phyloP scores from a whole-genome alignment of 2,888 invertebrate species.

The Heliconius ethilla region DNA sequence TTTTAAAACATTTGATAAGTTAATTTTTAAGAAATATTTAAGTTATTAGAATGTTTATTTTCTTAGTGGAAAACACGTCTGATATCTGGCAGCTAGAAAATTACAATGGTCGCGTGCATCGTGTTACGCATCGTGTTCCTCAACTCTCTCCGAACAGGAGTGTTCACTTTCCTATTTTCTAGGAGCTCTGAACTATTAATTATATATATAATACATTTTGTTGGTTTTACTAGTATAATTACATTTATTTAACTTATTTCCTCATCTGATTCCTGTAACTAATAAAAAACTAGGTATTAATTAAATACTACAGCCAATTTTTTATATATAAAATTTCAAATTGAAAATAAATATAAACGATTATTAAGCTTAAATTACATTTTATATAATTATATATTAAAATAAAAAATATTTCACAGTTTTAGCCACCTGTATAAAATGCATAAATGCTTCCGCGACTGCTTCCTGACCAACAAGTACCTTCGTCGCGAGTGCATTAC shows the following conservation, averaged over 20 bases:
- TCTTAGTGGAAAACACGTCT: conserved; percentile 45
- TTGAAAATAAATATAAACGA: background rate
- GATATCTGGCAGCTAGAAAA: conserved; percentile 51
- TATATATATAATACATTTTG: conserved; percentile 11
- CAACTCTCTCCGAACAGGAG: conserved; percentile 58
- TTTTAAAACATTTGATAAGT: background rate
- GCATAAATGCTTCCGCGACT: conserved; percentile 43
- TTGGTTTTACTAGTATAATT: background rate
- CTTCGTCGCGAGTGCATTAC: conserved; percentile 23
- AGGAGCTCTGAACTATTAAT: conserved; percentile 28
- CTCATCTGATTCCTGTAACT: background rate
- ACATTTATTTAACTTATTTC: too few relatives aligned
- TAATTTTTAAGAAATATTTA: background rate
- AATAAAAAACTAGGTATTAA: background rate
- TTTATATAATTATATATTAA: background rate
- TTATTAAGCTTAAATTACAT: background rate
- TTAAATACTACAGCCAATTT: background rate
- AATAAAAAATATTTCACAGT: background rate
- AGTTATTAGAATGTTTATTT: conserved; percentile 15
- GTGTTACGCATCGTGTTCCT: conserved; percentile 50
- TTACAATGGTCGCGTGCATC: conserved; percentile 61
- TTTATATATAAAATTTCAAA: background rate
- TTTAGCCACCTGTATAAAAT: conserved; percentile 40
- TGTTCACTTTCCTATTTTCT: conserved; percentile 59
- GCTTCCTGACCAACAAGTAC: conserved; percentile 47